Evolutionary conservation across 2,797 vertebrate species (phyloP).

Genomic region (Gymnopithys bicolor): DNA sequence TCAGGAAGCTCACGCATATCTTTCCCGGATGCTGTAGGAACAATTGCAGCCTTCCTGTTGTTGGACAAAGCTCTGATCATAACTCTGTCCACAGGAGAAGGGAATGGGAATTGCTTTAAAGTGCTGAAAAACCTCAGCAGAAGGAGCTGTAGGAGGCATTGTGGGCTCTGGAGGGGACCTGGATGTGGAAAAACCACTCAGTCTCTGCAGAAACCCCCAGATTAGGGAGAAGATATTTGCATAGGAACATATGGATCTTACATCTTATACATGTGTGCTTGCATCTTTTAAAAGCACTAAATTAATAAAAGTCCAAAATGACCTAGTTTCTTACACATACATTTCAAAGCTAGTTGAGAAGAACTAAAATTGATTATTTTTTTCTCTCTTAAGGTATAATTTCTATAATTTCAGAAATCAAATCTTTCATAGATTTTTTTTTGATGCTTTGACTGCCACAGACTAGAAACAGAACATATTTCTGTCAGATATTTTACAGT

Average conservation of each 20-base stretch:
- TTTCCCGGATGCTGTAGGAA: conserved; percentile 48
- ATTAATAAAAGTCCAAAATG: neutral
- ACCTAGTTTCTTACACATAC: neutral
- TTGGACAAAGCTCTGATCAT: conserved; percentile 35
- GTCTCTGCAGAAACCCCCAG: neutral
- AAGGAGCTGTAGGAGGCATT: conserved; percentile 44
- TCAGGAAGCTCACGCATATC: conserved; percentile 48
- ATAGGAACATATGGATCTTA: neutral
- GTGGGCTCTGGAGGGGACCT: neutral
- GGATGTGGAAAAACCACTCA: neutral
- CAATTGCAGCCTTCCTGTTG: conserved; percentile 54
- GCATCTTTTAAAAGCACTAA: neutral
- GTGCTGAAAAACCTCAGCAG: conserved; percentile 1
- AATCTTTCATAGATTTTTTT: neutral
- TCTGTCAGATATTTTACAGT: neutral
- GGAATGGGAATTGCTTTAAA: conserved; percentile 16
- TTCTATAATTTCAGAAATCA: neutral
- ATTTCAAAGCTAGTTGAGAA: neutral
- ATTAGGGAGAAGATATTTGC: neutral
- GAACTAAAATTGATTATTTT: neutral
- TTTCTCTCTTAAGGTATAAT: neutral
- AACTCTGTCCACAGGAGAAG: neutral
- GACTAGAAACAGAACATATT: neutral
- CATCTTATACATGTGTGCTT: neutral
- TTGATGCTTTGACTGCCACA: neutral